These are phyloP conservation scores for Pogonocichla stellata DNA, from an alignment of 2,113 vertebrate species.

Conservation along the genomic window DNA sequence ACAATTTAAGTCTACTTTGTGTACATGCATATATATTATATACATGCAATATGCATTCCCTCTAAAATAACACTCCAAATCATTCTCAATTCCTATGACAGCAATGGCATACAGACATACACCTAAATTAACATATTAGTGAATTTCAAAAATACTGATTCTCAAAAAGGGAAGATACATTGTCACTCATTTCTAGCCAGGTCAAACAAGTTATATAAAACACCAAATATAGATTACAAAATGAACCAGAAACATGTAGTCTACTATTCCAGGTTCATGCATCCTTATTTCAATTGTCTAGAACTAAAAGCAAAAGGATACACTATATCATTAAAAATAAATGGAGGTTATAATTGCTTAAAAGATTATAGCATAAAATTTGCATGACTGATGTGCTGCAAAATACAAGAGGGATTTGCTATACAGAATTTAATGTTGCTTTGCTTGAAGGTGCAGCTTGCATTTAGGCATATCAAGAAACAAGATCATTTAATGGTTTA, in stretches of 20 bases:
- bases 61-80: neutral
- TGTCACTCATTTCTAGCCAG: neutral
- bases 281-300: conserved; percentile 21
- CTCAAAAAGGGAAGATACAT: neutral
- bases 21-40: neutral
- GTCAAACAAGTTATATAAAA: neutral
- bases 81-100: neutral
- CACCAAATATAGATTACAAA: neutral
- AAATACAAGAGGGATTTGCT: conserved; percentile 31
- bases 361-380: conserved; percentile 58
- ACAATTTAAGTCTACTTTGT: neutral
- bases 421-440: conserved; percentile 25
- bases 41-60: neutral
- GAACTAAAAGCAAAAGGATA: conserved; percentile 22
- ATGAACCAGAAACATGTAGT: neutral
- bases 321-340: conserved; percentile 37
- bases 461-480: conserved; percentile 59
- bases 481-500: conserved; percentile 70
- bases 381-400: conserved; percentile 41
- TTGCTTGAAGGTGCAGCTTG: conserved; percentile 31
- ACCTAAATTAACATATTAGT: neutral
- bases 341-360: conserved; percentile 24
- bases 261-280: neutral
- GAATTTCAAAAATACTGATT: neutral
- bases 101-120: neutral